Evolutionary conservation across 1,140 invertebrate species (phyloP), one percentile per base, ranked within the genome.

Genomic region (Ericerus pela): DNA sequence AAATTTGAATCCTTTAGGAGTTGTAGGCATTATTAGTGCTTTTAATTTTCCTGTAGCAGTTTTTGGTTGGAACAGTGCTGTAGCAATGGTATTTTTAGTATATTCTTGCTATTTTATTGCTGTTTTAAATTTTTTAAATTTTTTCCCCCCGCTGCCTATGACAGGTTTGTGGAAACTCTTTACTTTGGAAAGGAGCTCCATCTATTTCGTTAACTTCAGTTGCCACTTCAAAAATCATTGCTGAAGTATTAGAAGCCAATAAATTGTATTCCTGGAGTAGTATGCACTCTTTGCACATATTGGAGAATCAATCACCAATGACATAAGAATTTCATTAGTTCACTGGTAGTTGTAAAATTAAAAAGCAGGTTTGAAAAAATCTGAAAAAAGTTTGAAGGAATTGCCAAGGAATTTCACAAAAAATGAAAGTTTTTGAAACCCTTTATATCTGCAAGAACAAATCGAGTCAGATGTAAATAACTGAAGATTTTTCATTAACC

Each of bases 11-110:
- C 92, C 94, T 0, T 67, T 97, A 0, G 96, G 96, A n/a, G 73
- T 89, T 2, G 77, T 99, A 54, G 95, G 94, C 16, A 82, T 99
- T 37, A 99, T 99, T 62, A 87, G 88, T n/a, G 96, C 96, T 1
- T 99, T 98, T 67, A 99, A 99, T 70, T 99, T 99, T 70, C 96
- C 96, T 0, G 82, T 92, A 29, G 96, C 96, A 28, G 95, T 99
- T 26, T 99, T 90, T 70, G 96, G 96, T 1, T 99, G 96, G 96
- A 99, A 99, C 67, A 89, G 85, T 65, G 92, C 94, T 24, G 84
- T 99, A 61, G 93, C 95, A 8, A 80, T 95, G 82, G 82, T 86
- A 43, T 43, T 12, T n/a, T 8, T n/a, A 8, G 6, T 11, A 43
- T 20, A 43, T n/a, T 43, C 12, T n/a, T 43, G 6, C 38, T 11